Evolutionary conservation across 2,113 vertebrate genomes (phyloP).

Genomic region (Dolichallabes microphthalmus): DNA sequence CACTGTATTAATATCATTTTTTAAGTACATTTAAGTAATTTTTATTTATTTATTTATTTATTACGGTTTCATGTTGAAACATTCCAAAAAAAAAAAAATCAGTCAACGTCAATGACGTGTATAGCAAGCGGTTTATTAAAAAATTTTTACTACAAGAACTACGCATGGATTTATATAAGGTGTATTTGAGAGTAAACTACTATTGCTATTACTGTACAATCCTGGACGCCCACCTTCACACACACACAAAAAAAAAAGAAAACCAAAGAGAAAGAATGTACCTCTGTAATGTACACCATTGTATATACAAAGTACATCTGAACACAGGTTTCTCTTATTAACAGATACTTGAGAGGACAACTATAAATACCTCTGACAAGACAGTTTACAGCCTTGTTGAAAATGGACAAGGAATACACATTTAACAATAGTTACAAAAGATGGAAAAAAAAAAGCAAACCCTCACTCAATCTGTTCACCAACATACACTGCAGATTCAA

Average conservation of each 20-base stretch:
- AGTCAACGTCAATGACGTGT: conserved; percentile 43
- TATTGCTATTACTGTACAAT: conserved; percentile 90
- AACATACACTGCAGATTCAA: conserved; percentile 72
- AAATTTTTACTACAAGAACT: conserved; percentile 77
- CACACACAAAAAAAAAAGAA: conserved; percentile 50
- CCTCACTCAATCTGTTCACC: conserved; percentile 70
- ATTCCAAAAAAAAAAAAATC: not conserved
- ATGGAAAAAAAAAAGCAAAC: conserved; percentile 36
- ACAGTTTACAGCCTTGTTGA: conserved; percentile 70
- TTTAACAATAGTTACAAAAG: conserved; percentile 68
- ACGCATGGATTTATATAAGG: conserved; percentile 78
- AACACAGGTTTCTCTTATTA: conserved; percentile 81
- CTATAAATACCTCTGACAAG: conserved; percentile 81
- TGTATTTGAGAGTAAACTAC: conserved; percentile 77
- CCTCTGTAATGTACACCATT: conserved; percentile 92
- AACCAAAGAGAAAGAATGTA: conserved; percentile 75
- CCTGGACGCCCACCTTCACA: conserved; percentile 78
- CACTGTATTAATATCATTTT: too few relatives aligned
- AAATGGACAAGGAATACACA: conserved; percentile 74
- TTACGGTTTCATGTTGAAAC: not conserved
- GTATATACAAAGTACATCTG: conserved; percentile 91
- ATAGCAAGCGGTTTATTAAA: conserved; percentile 81
- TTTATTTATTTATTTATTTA: not conserved
- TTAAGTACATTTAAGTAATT: not conserved
- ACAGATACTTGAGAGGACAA: conserved; percentile 73